Base-by-base conservation (phyloP, 1,140 invertebrate species). In the Zaprionus nigranus region DNA sequence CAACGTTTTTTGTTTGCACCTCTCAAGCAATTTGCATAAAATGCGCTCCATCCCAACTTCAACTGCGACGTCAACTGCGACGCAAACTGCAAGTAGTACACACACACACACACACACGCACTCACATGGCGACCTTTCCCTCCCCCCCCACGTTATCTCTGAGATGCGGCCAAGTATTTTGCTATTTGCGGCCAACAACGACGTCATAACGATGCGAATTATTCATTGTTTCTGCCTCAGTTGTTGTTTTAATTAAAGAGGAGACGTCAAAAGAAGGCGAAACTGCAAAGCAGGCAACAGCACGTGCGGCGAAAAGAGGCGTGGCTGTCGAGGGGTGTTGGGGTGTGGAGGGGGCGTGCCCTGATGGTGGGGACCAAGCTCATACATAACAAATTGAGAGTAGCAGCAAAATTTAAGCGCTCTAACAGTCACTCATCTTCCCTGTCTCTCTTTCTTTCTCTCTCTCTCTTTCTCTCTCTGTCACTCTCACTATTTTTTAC, bases 231-330 rank as follows among this genome's bases (percentile, higher is more conserved):
- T 86, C 79, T 82, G 83, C 72, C 38, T 79, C 75, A 80, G 80
- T 82, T 86, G 63, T 79, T 86, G 83, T 79, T 82, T 86, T 86
- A 86, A 86, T 87, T 86, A 86, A 86, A 76, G 76, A 62, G 17
- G 54, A 46, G 43, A 64, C 34, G 43, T 65, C 46, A 72, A 76
- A 76, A 49, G 40, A 30, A 64, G 54, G 40, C 40, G 40, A 17
- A 24, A 24, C 69, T 60, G 59, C 69, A 56, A 73, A 66, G 57
- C 38, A 57, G 17, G 61, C 54, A 61, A 66, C 74, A 76, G 72
- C 61, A 54, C 5, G 58, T 43, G 67, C 53, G 57, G 3, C 9
- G n/a, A n/a, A 6, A 11, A 12, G 0, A 12, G 43, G 2, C 17
- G 46, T 51, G 46, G 17, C n/a, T 20, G 11, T 15, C 3, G 13